These are phyloP conservation scores for Chesias legatella DNA, from an alignment of 2,888 invertebrate species.

Conservation along the genomic window DNA sequence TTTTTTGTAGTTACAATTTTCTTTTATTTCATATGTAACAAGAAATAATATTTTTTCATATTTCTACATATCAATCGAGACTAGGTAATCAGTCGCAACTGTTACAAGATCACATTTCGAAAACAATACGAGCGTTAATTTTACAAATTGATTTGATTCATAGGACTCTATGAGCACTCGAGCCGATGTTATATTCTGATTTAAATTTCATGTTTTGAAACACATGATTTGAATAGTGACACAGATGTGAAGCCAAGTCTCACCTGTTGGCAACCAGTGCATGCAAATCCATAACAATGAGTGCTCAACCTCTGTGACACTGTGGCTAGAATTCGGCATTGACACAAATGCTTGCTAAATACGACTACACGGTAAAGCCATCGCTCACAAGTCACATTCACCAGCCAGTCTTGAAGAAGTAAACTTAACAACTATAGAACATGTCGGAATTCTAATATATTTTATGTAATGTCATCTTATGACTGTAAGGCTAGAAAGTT, in stretches of 20 bases:
- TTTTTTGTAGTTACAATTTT: too few species aligned
- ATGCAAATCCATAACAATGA: constrained; percentile 49
- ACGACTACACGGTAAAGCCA: constrained; percentile 38
- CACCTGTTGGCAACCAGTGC: constrained; percentile 54
- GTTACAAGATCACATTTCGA: constrained; percentile 17
- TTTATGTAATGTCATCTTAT: constrained; percentile 44
- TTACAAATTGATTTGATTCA: background rate
- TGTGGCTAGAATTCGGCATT: constrained; percentile 41
- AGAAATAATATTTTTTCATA: too few species aligned
- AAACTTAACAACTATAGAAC: constrained; percentile 44
- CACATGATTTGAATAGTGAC: constrained; percentile 45
- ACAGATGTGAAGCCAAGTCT: constrained; percentile 62
- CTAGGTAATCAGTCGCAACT: constrained; percentile 39
- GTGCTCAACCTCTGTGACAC: constrained; percentile 52
- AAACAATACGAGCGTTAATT: background rate
- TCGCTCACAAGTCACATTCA: constrained; percentile 41
- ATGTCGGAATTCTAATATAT: constrained; percentile 20
- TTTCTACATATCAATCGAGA: constrained; percentile 45
- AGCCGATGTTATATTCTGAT: constrained; percentile 13
- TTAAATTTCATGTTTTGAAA: constrained; percentile 25
- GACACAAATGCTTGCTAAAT: constrained; percentile 52
- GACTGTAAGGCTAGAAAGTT: constrained; percentile 67
- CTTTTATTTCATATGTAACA: too few species aligned
- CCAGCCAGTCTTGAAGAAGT: constrained; percentile 58
- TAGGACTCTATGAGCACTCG: background rate